phyloP scores from a whole-genome alignment of 2,888 invertebrate genomes.

The Drosophila bunnanda region DNA sequence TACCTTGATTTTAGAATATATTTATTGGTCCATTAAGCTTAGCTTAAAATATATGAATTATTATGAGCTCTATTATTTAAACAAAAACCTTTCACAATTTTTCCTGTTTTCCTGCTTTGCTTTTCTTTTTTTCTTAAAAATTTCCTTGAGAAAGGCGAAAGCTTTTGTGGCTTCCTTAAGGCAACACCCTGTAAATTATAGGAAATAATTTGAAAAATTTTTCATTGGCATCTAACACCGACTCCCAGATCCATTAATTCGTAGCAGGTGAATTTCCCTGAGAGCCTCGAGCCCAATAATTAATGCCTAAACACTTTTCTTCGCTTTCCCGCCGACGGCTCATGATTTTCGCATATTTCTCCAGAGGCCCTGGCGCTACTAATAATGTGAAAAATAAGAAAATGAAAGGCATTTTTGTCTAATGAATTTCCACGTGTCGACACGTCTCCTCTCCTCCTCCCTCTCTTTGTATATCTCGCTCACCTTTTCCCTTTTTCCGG shows the following conservation, averaged over 20 bases:
- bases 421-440: conserved; percentile 69
- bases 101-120: background rate
- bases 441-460: background rate
- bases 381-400: conserved; percentile 71
- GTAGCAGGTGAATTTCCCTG: conserved; percentile 22
- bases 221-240: conserved; percentile 25
- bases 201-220: conserved; percentile 37
- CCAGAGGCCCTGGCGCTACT: conserved; percentile 22
- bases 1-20: background rate
- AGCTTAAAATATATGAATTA: background rate
- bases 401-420: conserved; percentile 70
- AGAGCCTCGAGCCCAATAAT: conserved; percentile 54
- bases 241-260: conserved; percentile 35
- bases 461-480: background rate
- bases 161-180: conserved; percentile 1
- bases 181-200: conserved; percentile 19
- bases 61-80: background rate
- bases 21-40: background rate
- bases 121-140: background rate
- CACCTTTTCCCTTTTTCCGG: conserved; percentile 13
- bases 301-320: conserved; percentile 61
- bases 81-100: background rate
- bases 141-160: conserved; percentile 7
- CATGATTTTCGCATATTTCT: conserved; percentile 68
- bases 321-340: conserved; percentile 20